phyloP scores from a whole-genome alignment of 35 echinoderm and acorn worm species.

The Hemicentrotus pulcherrimus region DNA sequence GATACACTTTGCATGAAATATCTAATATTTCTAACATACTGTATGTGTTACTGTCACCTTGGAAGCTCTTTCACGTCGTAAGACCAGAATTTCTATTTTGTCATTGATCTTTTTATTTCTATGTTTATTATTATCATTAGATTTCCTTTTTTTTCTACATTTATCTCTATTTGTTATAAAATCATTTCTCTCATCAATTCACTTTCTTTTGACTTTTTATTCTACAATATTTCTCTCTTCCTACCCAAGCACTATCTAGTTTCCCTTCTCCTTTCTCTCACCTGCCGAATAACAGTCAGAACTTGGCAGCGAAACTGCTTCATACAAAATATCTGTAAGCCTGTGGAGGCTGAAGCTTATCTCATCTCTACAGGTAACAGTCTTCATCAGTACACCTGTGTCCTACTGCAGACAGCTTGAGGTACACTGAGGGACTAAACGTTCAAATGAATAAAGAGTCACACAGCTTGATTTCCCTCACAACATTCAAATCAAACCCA shows the following conservation, averaged over 20 bases:
- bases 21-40: not conserved
- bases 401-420: not conserved
- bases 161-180: not conserved
- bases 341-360: not conserved
- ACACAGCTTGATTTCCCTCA: not conserved
- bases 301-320: not conserved
- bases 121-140: not conserved
- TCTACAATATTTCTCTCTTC: not conserved
- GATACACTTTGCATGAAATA: not conserved
- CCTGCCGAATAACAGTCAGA: not conserved
- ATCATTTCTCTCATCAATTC: not conserved
- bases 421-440: conserved; percentile 12
- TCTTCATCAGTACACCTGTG: conserved; percentile 23
- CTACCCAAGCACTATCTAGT: not conserved
- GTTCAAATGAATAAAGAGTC: conserved; percentile 24
- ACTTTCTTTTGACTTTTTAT: not conserved
- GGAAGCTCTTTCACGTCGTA: not conserved
- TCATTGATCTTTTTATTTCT: not conserved
- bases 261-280: not conserved
- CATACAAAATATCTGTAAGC: not conserved
- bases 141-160: not conserved
- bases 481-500: not conserved
- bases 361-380: conserved; percentile 35
- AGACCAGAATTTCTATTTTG: not conserved
- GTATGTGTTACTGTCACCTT: not conserved